Conservation (phyloP, 2,797 vertebrate genomes). For the Hydrolagus colliei region DNA sequence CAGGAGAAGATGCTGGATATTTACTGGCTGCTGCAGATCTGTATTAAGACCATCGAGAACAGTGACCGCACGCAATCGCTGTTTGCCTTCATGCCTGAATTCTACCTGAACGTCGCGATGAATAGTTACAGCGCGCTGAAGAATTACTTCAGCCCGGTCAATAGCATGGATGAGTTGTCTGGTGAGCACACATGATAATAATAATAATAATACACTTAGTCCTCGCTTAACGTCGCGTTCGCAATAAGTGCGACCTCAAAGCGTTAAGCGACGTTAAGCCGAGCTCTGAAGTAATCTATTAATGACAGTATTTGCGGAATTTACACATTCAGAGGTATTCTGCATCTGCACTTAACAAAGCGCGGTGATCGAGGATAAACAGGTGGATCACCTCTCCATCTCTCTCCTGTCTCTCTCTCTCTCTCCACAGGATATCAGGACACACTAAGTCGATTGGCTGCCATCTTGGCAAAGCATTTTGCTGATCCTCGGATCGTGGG, state of each 20-base stretch:
- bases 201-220: too few relatives aligned
- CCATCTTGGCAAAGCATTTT: conserved; percentile 91
- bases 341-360: neutral
- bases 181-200: conserved; percentile 52
- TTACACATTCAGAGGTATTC: neutral
- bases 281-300: too few relatives aligned
- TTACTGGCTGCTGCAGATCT: conserved; percentile 87
- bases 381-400: too few relatives aligned
- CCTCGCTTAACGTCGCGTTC: too few relatives aligned
- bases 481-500: conserved; percentile 88
- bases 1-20: conserved; percentile 96
- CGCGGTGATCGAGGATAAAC: neutral
- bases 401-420: neutral
- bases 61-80: conserved; percentile 75
- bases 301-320: too few relatives aligned
- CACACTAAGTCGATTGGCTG: conserved; percentile 80
- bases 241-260: too few relatives aligned
- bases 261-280: too few relatives aligned
- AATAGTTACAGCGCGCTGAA: conserved; percentile 95
- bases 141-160: conserved; percentile 93
- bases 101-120: conserved; percentile 96
- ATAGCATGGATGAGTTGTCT: conserved; percentile 89
- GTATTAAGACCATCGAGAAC: conserved; percentile 82
- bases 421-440: conserved; percentile 76
- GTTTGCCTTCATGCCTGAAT: conserved; percentile 88